Evolutionary conservation across 2,888 invertebrate species (phyloP).

Genomic region (Rhodophaea formosa): DNA sequence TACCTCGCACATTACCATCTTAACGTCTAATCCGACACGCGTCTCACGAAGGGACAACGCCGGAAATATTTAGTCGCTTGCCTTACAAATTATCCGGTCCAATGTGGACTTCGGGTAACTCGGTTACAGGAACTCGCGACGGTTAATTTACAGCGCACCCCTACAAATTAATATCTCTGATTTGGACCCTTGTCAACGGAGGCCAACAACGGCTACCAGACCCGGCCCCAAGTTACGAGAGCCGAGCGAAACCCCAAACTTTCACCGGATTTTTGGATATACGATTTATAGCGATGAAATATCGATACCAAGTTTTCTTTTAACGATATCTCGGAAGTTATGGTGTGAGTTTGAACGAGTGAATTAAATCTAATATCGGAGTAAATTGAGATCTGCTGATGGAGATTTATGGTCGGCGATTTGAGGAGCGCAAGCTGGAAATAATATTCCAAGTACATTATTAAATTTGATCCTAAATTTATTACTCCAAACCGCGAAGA

Average conservation of each 20-base stretch:
- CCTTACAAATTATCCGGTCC: conserved; percentile 67
- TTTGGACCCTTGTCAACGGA: conserved; percentile 76
- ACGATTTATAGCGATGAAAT: conserved; percentile 8
- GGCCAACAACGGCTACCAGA: conserved; percentile 41
- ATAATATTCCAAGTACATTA: not conserved
- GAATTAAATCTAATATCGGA: conserved; percentile 7
- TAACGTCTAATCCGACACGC: conserved; percentile 45
- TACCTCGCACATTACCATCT: conserved; percentile 27
- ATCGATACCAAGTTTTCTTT: conserved; percentile 6
- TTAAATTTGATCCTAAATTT: not conserved
- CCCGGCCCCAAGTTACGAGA: conserved; percentile 35
- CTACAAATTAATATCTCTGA: conserved; percentile 79
- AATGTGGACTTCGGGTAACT: conserved; percentile 54
- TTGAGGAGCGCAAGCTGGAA: not conserved
- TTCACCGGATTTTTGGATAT: conserved; percentile 2
- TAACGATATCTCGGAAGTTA: conserved; percentile 4
- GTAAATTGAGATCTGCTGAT: conserved; percentile 2
- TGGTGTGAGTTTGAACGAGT: conserved; percentile 1
- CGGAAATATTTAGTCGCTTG: conserved; percentile 66
- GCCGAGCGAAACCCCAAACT: conserved; percentile 21
- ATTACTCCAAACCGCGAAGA: not conserved
- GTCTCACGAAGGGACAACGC: conserved; percentile 44
- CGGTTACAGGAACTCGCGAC: conserved; percentile 64
- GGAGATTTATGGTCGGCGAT: not conserved
- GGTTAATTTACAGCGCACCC: conserved; percentile 74